Evolutionary conservation across 2,888 invertebrate species (phyloP).

Genomic region (Tipula confusa): DNA sequence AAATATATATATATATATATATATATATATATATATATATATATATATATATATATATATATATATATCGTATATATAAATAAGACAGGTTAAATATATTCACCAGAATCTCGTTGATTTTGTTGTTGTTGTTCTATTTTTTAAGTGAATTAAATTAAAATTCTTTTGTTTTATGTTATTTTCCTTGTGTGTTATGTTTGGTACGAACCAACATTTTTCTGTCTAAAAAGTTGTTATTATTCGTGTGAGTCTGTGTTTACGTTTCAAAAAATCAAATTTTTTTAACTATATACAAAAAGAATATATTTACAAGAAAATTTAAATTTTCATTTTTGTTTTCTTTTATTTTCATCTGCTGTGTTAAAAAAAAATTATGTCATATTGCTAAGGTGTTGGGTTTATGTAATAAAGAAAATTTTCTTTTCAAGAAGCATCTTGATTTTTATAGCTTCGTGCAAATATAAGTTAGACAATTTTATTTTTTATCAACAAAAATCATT

Average conservation of each 20-base stretch:
- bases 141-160: constrained; percentile 25
- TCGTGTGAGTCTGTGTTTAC: neutral
- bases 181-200: neutral
- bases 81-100: neutral
- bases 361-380: constrained; percentile 5
- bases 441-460: neutral
- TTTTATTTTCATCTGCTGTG: neutral
- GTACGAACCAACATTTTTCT: neutral
- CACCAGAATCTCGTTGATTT: neutral
- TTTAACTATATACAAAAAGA: neutral
- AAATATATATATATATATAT: neutral
- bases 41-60: too few species aligned
- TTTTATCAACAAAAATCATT: neutral
- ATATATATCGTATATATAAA: too few species aligned
- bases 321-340: too few species aligned
- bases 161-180: constrained; percentile 9
- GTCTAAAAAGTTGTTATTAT: neutral
- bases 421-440: neutral
- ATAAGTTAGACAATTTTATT: neutral
- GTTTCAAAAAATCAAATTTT: neutral
- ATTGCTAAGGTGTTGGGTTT: neutral
- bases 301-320: neutral
- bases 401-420: neutral
- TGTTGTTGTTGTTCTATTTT: neutral
- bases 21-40: too few species aligned